Evolutionary conservation across 1,140 invertebrate species (phyloP).

Genomic region (Littorina saxatilis): DNA sequence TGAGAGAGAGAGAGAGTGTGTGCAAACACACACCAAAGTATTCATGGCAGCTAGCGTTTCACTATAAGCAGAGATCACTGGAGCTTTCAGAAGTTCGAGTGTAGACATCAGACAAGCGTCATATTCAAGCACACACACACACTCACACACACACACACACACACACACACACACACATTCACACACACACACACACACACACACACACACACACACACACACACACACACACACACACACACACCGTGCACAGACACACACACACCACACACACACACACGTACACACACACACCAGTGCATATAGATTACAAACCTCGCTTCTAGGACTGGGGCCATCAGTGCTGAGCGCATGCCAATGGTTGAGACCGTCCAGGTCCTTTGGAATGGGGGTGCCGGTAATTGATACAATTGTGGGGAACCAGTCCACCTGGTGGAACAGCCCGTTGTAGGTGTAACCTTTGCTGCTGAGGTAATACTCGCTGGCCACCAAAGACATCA

Average conservation of each 20-base stretch:
- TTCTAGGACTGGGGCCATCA: not conserved
- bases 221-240: no score
- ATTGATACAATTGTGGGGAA: constrained; percentile 22
- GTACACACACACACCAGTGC: not conserved
- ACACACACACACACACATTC: not conserved
- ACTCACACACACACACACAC: constrained; percentile 11
- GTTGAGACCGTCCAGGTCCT: constrained; percentile 13
- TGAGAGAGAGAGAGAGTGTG: no score
- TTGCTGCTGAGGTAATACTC: not conserved
- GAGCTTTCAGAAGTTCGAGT: no score
- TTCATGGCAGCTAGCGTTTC: no score
- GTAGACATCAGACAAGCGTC: no score
- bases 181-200: constrained; percentile 11
- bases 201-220: not conserved
- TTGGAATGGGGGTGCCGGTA: not conserved
- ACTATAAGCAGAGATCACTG: no score
- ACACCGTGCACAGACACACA: no score
- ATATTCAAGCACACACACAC: not conserved
- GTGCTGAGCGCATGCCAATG: constrained; percentile 22
- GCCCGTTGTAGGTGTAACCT: not conserved
- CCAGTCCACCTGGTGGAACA: constrained; percentile 36
- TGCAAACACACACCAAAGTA: no score
- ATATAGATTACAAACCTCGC: not conserved
- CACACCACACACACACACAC: no score
- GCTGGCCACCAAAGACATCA: constrained; percentile 15